Evolutionary conservation across 2,888 invertebrate species (phyloP), one percentile per base, ranked within the genome.

Genomic region (Cerastis rubricosa): DNA sequence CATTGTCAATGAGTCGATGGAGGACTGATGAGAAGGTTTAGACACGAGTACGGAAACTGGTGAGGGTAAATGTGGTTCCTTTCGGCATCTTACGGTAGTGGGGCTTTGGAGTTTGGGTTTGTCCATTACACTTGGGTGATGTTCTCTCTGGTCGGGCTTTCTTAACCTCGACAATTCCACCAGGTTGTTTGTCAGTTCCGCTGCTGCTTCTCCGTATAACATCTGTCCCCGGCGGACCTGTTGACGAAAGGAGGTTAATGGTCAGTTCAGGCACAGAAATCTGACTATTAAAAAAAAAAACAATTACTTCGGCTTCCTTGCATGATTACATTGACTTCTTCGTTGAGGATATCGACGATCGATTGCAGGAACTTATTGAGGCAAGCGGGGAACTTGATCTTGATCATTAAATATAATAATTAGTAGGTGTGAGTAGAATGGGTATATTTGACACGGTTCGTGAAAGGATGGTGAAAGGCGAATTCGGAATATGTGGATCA

Each of bases 161-260:
- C 93, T 88, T 0, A 94, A 94, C 0, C 93, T 92, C 73, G 95
- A 96, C 49, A 96, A 78, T 54, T 96, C 95, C 0, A 93, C 87
- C 35, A 96, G 81, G 65, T 95, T 95, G 76, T 85, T 92, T 3
- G 95, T 95, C 14, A 96, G 83, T 57, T 95, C 95, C 0, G 94
- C 91, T 0, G 96, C 95, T 2, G 96, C 96, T 66, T 94, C 94
- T 2, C 95, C 94, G 85, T 95, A 96, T 14, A 95, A 80, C 51
- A 89, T 89, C 61, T 96, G 95, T 0, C 96, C 95, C 1, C 87
- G 92, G 40, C 90, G 92, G 0, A 96, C 94, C 96, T 96, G 87
- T 69, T 61, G 47, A 83, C 8, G 67, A 66, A 69, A 8, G 69
- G 70, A 71, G 11, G 54, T 78, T 74, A 76, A 71, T 71, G 66